phyloP scores from a whole-genome alignment of 1,140 invertebrate species.

The Agrilus planipennis region DNA sequence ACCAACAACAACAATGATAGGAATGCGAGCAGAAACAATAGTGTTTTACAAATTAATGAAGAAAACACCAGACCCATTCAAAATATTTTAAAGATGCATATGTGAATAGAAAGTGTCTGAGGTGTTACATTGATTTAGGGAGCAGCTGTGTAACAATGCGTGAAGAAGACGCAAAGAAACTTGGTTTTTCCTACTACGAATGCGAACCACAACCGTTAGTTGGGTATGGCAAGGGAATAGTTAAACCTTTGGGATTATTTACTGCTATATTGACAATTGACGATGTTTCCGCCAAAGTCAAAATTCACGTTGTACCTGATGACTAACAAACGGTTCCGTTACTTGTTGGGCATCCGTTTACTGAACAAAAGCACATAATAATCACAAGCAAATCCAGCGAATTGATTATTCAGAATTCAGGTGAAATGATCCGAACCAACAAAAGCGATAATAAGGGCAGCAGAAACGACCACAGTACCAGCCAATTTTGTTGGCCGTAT shows the following conservation, averaged over 20 bases:
- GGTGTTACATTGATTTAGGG: not conserved
- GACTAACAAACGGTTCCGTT: slow-evolving; percentile 1
- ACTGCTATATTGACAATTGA: too few relatives aligned
- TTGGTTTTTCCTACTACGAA: not conserved
- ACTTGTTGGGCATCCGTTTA: slow-evolving; percentile 4
- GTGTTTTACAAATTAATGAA: not conserved
- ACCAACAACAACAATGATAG: not conserved
- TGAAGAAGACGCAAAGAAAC: not conserved
- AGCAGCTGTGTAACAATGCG: slow-evolving; percentile 2
- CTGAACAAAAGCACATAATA: not conserved
- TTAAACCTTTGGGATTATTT: slow-evolving; percentile 2
- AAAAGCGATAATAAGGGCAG: too few relatives aligned
- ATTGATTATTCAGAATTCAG: not conserved
- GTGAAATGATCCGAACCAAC: too few relatives aligned
- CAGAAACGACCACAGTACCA: not conserved
- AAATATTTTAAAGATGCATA: slow-evolving; percentile 1
- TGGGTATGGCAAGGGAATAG: not conserved
- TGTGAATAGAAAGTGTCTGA: not conserved
- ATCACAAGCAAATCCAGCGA: not conserved
- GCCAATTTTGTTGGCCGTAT: not conserved
- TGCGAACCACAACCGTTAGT: not conserved
- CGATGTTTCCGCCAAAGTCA: too few relatives aligned
- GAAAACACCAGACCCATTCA: not conserved
- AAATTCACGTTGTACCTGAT: slow-evolving; percentile 1
- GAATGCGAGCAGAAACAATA: not conserved